Evolutionary conservation across 2,888 invertebrate species (phyloP), one percentile per base, ranked within the genome.

Genomic region (Platycnemis pennipes): DNA sequence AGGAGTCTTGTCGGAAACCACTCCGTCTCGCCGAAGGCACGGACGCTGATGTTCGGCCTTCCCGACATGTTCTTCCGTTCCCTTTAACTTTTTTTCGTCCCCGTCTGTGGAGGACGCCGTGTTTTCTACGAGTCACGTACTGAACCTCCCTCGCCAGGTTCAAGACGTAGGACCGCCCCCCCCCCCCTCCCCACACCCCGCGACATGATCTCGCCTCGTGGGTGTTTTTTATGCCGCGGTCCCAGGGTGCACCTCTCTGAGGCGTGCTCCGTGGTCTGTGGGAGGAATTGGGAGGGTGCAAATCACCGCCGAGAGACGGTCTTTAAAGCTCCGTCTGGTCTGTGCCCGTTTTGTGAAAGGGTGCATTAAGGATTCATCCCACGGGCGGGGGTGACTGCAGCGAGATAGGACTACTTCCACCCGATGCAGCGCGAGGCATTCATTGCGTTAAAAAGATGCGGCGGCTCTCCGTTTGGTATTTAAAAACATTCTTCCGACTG

Each of bases 31-130:
- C 19, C 63, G 63, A 63, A 4, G 63, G 63, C 63, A 22, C 63
- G n/a, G 63, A 63, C 63, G 22, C n/a, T 63, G 63, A n/a, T 63
- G 63, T 63, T n/a, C 63, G 63, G 63, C n/a, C 63, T 56, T 63
- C 63, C 63, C 26, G 26, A 7, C 26, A n/a, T 63, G 63, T 63
- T 63, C 22, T 63, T 63, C n/a, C 63, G 22, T 63, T n/a, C 22
- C n/a, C n/a, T n/a, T n/a, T 8, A 63, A n/a, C 63, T 63, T 63
- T 63, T 63, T 56, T 63, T 63, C 3, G 63, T 63, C 63, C 63
- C n/a, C n/a, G 63, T 63, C 26, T 22, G 63, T 8, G 11, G 53
- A 53, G 53, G 53, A 63, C 26, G 63, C 63, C 7, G 8, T 63
- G 63, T 63, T 63, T 63, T 63, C n/a, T 22, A 63, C 26, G n/a